Evolutionary conservation across 1,140 invertebrate species (phyloP).

Genomic region (Drosophila insularis): DNA sequence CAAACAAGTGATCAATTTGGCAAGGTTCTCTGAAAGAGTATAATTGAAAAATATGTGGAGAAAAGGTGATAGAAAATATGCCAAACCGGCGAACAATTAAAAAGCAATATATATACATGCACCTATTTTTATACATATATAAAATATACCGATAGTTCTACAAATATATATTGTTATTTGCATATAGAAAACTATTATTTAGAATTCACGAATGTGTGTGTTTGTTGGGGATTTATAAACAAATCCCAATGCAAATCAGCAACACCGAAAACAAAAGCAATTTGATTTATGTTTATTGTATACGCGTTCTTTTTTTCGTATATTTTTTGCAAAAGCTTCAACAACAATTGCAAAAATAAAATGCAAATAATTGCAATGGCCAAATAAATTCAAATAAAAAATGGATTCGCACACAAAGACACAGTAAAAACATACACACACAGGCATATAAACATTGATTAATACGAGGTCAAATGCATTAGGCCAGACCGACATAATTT

Average conservation of each 20-base stretch:
- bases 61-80: slow-evolving; percentile 36
- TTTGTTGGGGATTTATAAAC: slow-evolving; percentile 71
- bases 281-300: slow-evolving; percentile 70
- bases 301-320: neutral
- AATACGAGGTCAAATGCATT: slow-evolving; percentile 77
- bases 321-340: slow-evolving; percentile 34
- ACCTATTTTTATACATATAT: slow-evolving; percentile 13
- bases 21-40: neutral
- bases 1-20: neutral
- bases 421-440: slow-evolving; percentile 24
- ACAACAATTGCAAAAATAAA: slow-evolving; percentile 51
- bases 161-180: slow-evolving; percentile 15
- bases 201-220: slow-evolving; percentile 25
- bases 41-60: neutral
- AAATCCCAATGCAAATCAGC: slow-evolving; percentile 74
- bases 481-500: slow-evolving; percentile 66
- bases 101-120: slow-evolving; percentile 63
- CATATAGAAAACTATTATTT: slow-evolving; percentile 60
- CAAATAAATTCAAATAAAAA: slow-evolving; percentile 72
- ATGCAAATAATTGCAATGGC: slow-evolving; percentile 66
- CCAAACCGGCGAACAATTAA: slow-evolving; percentile 56
- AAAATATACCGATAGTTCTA: too few species aligned
- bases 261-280: slow-evolving; percentile 49
- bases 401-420: slow-evolving; percentile 26
- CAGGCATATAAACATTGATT: slow-evolving; percentile 60